These are phyloP conservation scores for Columbina picui DNA, from an alignment of 2,113 vertebrate species.

Conservation along the genomic window DNA sequence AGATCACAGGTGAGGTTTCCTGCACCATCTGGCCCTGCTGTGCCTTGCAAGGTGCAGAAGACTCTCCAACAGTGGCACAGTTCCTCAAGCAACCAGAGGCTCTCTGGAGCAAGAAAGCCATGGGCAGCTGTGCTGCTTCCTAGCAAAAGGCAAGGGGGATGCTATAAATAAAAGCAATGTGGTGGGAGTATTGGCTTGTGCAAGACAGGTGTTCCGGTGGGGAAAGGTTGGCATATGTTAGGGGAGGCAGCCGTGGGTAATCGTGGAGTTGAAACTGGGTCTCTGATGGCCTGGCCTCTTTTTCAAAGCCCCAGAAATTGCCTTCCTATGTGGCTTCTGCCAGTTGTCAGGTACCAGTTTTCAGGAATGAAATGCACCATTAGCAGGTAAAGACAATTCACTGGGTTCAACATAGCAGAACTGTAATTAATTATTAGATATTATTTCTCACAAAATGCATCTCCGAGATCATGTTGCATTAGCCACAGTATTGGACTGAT, in stretches of 20 bases:
- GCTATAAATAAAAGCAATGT: background rate
- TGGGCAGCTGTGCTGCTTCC: background rate
- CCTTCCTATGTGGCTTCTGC: background rate
- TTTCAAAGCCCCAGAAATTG: background rate
- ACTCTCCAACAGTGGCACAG: background rate
- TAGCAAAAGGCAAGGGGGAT: background rate
- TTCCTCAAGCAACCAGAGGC: background rate
- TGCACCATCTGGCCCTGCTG: background rate
- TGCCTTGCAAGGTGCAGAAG: background rate
- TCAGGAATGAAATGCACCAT: constrained; percentile 6
- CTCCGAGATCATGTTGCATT: constrained; percentile 33
- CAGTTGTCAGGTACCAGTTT: background rate
- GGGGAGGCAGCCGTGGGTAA: background rate
- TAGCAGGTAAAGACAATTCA: constrained; percentile 34
- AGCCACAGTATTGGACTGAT: constrained; percentile 43
- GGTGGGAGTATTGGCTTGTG: background rate
- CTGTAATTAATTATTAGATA: constrained; percentile 59
- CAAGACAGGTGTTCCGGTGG: background rate
- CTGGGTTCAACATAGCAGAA: constrained; percentile 40
- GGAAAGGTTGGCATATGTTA: background rate
- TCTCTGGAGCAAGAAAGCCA: background rate
- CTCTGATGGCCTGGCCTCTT: constrained; percentile 3
- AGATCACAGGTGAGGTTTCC: background rate
- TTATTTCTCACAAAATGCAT: constrained; percentile 15
- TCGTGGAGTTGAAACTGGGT: background rate